phyloP scores from a whole-genome alignment of 2,888 invertebrate species.

The Tetragonisca angustula region DNA sequence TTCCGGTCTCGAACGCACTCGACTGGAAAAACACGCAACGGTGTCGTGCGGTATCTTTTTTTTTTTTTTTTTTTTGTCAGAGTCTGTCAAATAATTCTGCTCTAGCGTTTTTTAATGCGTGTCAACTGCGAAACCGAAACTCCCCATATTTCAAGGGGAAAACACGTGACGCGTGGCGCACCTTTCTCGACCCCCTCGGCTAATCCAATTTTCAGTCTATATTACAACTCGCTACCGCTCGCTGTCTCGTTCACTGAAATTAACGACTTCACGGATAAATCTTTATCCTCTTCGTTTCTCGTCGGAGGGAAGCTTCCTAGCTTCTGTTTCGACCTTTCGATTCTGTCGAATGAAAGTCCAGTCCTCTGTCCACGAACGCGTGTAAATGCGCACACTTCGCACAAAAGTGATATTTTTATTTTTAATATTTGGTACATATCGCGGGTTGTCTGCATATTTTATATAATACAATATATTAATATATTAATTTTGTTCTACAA shows the following conservation, averaged over 20 bases:
- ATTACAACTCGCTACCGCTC: not conserved
- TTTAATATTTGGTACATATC: no score
- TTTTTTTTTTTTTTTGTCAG: not conserved
- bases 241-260: not conserved
- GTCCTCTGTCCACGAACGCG: not conserved
- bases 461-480: no score
- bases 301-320: not conserved
- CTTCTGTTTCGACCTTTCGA: not conserved
- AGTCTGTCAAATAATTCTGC: slow-evolving; percentile 44
- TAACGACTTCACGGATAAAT: no score
- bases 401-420: no score
- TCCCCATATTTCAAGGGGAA: slow-evolving; percentile 18
- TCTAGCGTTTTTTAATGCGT: slow-evolving; percentile 22
- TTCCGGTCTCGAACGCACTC: slow-evolving; percentile 15
- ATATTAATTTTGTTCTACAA: no score
- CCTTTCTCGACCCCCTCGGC: not conserved
- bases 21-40: slow-evolving; percentile 12
- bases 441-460: no score
- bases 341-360: not conserved
- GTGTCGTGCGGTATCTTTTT: not conserved
- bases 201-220: slow-evolving; percentile 11
- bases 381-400: not conserved
- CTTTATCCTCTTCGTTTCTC: not conserved
- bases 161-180: not conserved
- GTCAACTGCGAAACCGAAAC: not conserved